Conservation (phyloP, 2,797 vertebrate genomes). For the Acanthurus lineatus region DNA sequence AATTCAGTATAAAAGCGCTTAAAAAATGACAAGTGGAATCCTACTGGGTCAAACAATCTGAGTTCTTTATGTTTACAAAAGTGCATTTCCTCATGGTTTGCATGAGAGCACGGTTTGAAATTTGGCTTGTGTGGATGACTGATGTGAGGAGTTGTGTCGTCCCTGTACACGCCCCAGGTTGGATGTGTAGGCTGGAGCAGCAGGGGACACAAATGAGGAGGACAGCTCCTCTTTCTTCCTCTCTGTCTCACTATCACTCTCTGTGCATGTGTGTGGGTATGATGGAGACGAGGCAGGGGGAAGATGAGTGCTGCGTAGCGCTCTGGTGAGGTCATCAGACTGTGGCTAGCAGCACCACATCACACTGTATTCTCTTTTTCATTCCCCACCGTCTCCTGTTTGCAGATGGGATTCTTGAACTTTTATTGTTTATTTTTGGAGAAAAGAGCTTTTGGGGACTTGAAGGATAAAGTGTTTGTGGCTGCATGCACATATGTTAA, state of each 20-base stretch:
- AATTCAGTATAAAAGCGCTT: background rate
- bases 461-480: conserved; percentile 13
- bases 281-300: conserved; percentile 35
- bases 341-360: conserved; percentile 56
- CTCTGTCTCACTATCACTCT: conserved; percentile 1
- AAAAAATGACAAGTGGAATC: conserved; percentile 11
- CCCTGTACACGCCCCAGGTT: conserved; percentile 71
- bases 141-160: conserved; percentile 76
- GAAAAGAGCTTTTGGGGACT: background rate
- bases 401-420: conserved; percentile 31
- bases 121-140: conserved; percentile 55
- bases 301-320: conserved; percentile 55
- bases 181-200: conserved; percentile 59
- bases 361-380: conserved; percentile 46
- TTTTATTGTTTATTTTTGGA: conserved; percentile 42
- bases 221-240: conserved; percentile 37
- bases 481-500: conserved; percentile 2
- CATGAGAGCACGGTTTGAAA: conserved; percentile 43
- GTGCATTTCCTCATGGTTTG: conserved; percentile 28
- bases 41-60: background rate
- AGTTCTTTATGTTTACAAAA: conserved; percentile 10
- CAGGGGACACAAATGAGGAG: conserved; percentile 53
- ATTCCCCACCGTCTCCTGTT: conserved; percentile 26
- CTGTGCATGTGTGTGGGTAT: conserved; percentile 41
- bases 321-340: conserved; percentile 73